These are phyloP conservation scores for Rostratula benghalensis DNA, from an alignment of 2,113 vertebrate genomes.

Conservation along the genomic window DNA sequence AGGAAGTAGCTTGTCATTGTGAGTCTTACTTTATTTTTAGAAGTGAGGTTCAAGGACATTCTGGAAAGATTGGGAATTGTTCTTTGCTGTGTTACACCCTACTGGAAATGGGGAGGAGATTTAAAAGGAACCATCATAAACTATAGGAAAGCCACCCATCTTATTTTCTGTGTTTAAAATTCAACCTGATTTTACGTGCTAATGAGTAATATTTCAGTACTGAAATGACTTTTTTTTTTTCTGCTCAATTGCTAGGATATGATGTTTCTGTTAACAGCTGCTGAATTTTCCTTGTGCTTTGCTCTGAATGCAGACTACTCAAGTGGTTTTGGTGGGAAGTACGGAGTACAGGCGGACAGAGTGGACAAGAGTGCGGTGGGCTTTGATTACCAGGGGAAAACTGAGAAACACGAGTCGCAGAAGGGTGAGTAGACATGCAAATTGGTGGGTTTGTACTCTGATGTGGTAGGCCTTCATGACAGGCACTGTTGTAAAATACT, in stretches of 20 bases:
- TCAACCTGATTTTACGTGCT: background rate
- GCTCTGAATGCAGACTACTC: slow-evolving; percentile 82
- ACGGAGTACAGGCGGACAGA: slow-evolving; percentile 89
- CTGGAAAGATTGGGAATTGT: background rate
- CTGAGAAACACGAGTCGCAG: slow-evolving; percentile 92
- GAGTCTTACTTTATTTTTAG: background rate
- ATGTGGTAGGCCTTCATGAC: background rate
- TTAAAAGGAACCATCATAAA: background rate
- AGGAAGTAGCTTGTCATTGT: rapidly evolving
- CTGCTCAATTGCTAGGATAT: background rate
- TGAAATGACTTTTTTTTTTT: background rate
- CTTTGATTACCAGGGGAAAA: slow-evolving; percentile 95
- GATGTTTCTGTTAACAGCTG: background rate
- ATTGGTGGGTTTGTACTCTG: background rate
- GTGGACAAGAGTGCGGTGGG: slow-evolving; percentile 95
- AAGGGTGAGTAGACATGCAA: slow-evolving; percentile 78
- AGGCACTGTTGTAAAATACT: background rate
- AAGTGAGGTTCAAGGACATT: background rate
- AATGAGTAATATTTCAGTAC: background rate
- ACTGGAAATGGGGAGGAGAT: background rate
- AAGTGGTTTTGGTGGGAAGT: slow-evolving; percentile 93
- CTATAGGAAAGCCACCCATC: background rate
- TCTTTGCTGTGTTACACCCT: background rate
- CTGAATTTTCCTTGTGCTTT: background rate
- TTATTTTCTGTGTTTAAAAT: background rate